Percentiles rank a stretch among this genome's conserved stretches.
Conservation (phyloP, 1,140 invertebrate genomes). For the Zaprionus kolodkinae region DNA sequence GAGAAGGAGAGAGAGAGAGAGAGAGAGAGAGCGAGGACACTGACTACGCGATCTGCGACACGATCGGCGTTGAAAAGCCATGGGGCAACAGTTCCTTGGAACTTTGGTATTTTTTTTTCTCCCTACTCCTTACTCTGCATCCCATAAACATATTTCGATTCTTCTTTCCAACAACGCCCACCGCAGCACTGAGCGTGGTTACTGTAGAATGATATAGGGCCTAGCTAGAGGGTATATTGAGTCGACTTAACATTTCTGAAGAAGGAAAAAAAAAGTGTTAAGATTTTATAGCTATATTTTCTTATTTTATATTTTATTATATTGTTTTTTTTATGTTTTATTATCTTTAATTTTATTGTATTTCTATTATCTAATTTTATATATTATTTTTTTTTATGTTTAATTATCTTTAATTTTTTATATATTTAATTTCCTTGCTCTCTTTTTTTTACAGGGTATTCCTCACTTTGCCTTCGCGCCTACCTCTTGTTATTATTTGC, state of each 20-base stretch:
- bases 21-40: constrained; percentile 44
- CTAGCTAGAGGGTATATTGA: neutral
- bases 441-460: constrained; percentile 23
- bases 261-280: no score
- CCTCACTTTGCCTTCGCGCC: neutral
- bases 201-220: neutral
- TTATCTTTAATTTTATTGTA: neutral
- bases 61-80: constrained; percentile 76
- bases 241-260: no score
- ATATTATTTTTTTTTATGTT: neutral
- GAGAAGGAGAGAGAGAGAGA: neutral
- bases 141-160: constrained; percentile 45
- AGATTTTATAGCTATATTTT: no score
- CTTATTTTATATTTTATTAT: constrained; percentile 1
- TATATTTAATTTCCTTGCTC: no score
- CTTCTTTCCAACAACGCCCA: constrained; percentile 73
- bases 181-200: constrained; percentile 43
- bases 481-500: constrained; percentile 28
- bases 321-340: neutral
- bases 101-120: constrained; percentile 13
- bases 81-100: constrained; percentile 62
- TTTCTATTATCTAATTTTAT: neutral
- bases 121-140: neutral
- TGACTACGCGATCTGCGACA: constrained; percentile 65
- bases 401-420: neutral